Evolutionary conservation across 2,113 vertebrate species (phyloP).

Genomic region (Mohoua ochrocephala): DNA sequence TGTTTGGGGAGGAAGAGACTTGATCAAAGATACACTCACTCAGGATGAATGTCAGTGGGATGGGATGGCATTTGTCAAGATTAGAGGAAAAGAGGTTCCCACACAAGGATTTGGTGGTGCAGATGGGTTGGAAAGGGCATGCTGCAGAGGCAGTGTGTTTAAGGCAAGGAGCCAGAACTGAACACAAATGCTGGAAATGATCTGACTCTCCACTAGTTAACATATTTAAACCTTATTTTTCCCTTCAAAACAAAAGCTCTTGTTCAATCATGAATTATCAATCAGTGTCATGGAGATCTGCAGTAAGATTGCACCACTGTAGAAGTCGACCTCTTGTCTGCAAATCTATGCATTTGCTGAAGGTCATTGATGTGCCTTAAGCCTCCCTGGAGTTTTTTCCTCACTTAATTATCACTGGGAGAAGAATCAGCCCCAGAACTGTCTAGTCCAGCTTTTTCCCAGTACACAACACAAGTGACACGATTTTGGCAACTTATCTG

Average conservation of each 20-base stretch:
- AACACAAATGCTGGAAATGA: not conserved
- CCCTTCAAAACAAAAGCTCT: not conserved
- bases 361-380: not conserved
- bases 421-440: not conserved
- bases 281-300: not conserved
- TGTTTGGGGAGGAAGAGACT: not conserved
- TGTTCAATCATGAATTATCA: not conserved
- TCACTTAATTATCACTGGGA: not conserved
- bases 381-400: not conserved
- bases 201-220: not conserved
- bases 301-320: not conserved
- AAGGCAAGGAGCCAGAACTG: not conserved
- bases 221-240: not conserved
- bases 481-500: constrained; percentile 21
- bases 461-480: not conserved
- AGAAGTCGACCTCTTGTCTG: not conserved
- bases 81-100: not conserved
- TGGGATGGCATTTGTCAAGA: not conserved
- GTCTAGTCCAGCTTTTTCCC: constrained; percentile 26
- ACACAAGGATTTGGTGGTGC: not conserved
- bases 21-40: not conserved
- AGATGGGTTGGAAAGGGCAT: not conserved
- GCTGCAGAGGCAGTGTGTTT: not conserved
- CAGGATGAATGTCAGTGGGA: not conserved
- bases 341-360: not conserved